Evolutionary conservation across 2,113 vertebrate species (phyloP), one percentile per base, ranked within the genome.

Genomic region (Colius striatus): DNA sequence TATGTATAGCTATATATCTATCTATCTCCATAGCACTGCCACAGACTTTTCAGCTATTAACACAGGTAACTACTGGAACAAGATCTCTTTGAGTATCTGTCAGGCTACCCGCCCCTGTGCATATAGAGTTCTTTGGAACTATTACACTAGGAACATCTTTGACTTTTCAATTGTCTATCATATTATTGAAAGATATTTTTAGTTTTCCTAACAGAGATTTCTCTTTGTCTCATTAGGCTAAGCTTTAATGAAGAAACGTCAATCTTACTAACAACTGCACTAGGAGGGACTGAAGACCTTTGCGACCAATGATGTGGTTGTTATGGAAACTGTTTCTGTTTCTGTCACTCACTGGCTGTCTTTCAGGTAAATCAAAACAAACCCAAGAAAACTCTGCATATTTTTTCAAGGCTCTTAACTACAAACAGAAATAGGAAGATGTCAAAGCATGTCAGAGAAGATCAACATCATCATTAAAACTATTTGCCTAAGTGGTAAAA

Each of bases 251-350:
- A 99, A 98, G 98, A 98, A 98, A 95, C 88, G 0, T 90, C 98
- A 97, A 70, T 97, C 19, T 94, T 97, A 95, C 96, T 98, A 98
- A 98, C 97, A 96, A 92, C 96, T 85, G 90, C 87, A 85, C 95
- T 96, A 96, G 97, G 96, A 96, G 54, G 96, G 97, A 97, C 87
- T 19, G 89, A 94, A 92, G 92, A 97, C 97, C 98, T 98, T 97
- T 91, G 97, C 63, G 87, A 97, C 97, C 96, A 97, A 99, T 94
- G 95, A 99, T 99, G 99, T 98, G 97, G 98, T 99, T 98, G 97
- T 98, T 98, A 98, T 99, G 99, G 99, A 99, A 98, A 99, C 97
- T 98, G 85, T 96, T 99, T 97, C 97, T 99, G 62, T 95, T 99
- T 96, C 98, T 99, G 97, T 99, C 99, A 96, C 90, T 99, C 97